These are phyloP conservation scores for Formicarius rufipectus DNA, from an alignment of 2,113 vertebrate species.

Conservation along the genomic window DNA sequence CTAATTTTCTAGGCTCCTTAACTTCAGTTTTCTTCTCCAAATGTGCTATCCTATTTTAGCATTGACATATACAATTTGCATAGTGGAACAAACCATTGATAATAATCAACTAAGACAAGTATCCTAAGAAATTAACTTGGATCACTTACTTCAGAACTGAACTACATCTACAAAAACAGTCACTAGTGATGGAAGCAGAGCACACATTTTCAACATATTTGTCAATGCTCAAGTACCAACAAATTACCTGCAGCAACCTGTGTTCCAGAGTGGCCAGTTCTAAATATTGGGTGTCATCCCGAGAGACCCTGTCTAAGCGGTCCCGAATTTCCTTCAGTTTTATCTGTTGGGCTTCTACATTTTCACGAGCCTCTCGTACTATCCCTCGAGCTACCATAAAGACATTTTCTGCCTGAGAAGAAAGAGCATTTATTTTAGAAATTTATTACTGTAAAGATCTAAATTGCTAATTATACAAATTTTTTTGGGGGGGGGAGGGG, in stretches of 20 bases:
- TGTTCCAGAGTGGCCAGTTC: slow-evolving; percentile 94
- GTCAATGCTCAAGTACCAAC: neutral
- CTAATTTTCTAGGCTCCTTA: neutral
- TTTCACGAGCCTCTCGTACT: slow-evolving; percentile 85
- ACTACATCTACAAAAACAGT: neutral
- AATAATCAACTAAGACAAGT: neutral
- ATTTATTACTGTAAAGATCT: neutral
- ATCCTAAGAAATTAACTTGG: neutral
- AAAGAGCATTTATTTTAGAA: neutral
- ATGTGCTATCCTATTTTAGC: neutral
- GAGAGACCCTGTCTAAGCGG: slow-evolving; percentile 90
- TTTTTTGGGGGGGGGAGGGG: neutral
- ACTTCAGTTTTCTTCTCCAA: neutral
- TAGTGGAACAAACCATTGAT: neutral
- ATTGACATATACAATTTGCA: neutral
- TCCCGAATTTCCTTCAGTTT: slow-evolving; percentile 91
- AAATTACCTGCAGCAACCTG: slow-evolving; percentile 89
- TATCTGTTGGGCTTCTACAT: slow-evolving; percentile 83
- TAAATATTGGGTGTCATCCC: slow-evolving; percentile 91
- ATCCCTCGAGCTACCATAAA: slow-evolving; percentile 95
- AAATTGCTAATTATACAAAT: neutral
- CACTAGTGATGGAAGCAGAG: neutral
- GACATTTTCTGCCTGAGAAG: slow-evolving; percentile 86
- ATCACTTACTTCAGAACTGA: neutral
- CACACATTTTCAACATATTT: neutral